These are phyloP conservation scores for Pinctada fucata DNA, from an alignment of 2,888 invertebrate genomes.

Conservation along the genomic window DNA sequence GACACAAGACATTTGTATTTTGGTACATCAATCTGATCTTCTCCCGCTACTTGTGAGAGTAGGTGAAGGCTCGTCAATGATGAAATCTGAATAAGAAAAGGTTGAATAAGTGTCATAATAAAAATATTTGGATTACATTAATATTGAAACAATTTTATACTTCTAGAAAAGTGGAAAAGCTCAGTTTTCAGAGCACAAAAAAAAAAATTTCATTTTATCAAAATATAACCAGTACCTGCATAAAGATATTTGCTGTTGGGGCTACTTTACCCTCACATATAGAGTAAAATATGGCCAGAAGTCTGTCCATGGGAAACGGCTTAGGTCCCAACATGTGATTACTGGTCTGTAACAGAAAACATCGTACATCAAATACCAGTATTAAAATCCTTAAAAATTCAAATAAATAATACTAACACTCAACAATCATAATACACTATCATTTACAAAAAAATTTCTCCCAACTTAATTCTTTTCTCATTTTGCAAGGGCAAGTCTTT, in stretches of 20 bases:
- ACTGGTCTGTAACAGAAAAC: constrained; percentile 61
- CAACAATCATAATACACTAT: too few relatives aligned
- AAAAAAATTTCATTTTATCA: too few relatives aligned
- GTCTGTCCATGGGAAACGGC: constrained; percentile 87
- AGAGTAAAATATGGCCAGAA: constrained; percentile 92
- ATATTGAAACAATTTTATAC: too few relatives aligned
- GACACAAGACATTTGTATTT: constrained; percentile 92
- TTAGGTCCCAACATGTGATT: constrained; percentile 85
- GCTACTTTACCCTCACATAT: constrained; percentile 91
- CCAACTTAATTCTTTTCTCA: too few relatives aligned
- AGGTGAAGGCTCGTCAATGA: constrained; percentile 90
- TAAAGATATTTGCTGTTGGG: constrained; percentile 89
- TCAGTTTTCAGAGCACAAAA: too few relatives aligned
- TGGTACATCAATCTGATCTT: constrained; percentile 85
- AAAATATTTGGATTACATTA: background rate
- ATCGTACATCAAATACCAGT: background rate
- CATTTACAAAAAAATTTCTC: too few relatives aligned
- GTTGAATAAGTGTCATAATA: background rate
- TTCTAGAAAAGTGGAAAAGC: too few relatives aligned
- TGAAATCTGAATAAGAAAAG: constrained; percentile 80
- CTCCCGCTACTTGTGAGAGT: constrained; percentile 84
- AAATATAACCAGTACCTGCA: constrained; percentile 80
- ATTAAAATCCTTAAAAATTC: background rate
- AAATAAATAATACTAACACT: background rate
- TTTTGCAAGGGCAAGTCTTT: too few relatives aligned